Evolutionary conservation across 2,888 invertebrate genomes (phyloP).

Genomic region (Neocrepidodera transversa): DNA sequence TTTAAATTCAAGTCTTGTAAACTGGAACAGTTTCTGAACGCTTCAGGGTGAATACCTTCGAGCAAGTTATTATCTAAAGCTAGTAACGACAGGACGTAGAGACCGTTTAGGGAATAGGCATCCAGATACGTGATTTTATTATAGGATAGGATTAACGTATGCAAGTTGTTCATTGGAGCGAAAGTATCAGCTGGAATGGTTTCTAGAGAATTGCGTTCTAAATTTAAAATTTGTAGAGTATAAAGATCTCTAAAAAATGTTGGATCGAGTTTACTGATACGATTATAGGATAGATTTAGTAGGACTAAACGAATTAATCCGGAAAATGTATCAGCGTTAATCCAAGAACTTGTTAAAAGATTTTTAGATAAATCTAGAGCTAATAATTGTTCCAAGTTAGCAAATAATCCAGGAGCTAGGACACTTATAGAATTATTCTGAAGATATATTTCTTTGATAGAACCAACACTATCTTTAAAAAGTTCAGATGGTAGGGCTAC

Average conservation of each 20-base stretch:
- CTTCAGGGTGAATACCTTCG: slow-evolving; percentile 84
- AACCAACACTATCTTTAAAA: slow-evolving; percentile 78
- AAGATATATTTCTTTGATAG: slow-evolving; percentile 86
- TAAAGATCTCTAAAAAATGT: slow-evolving; percentile 86
- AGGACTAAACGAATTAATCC: slow-evolving; percentile 88
- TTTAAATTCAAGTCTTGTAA: slow-evolving; percentile 90
- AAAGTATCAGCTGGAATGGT: slow-evolving; percentile 88
- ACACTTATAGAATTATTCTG: slow-evolving; percentile 91
- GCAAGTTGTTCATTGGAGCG: slow-evolving; percentile 89
- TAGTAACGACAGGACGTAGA: slow-evolving; percentile 84
- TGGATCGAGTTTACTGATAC: slow-evolving; percentile 80
- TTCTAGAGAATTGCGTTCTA: slow-evolving; percentile 84
- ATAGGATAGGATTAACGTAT: slow-evolving; percentile 84
- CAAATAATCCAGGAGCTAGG: slow-evolving; percentile 83
- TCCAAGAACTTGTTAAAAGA: slow-evolving; percentile 85
- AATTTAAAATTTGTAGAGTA: slow-evolving; percentile 83
- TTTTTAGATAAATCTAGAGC: slow-evolving; percentile 86
- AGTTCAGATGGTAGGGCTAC: slow-evolving; percentile 86
- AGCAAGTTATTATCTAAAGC: slow-evolving; percentile 87
- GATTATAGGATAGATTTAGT: slow-evolving; percentile 85
- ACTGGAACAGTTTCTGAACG: slow-evolving; percentile 89
- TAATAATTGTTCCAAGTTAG: slow-evolving; percentile 82
- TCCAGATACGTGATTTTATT: slow-evolving; percentile 86
- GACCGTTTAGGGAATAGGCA: slow-evolving; percentile 84
- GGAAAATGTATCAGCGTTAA: slow-evolving; percentile 83